Evolutionary conservation across 2,113 vertebrate species (phyloP).

Genomic region (Corynorhinus townsendii): DNA sequence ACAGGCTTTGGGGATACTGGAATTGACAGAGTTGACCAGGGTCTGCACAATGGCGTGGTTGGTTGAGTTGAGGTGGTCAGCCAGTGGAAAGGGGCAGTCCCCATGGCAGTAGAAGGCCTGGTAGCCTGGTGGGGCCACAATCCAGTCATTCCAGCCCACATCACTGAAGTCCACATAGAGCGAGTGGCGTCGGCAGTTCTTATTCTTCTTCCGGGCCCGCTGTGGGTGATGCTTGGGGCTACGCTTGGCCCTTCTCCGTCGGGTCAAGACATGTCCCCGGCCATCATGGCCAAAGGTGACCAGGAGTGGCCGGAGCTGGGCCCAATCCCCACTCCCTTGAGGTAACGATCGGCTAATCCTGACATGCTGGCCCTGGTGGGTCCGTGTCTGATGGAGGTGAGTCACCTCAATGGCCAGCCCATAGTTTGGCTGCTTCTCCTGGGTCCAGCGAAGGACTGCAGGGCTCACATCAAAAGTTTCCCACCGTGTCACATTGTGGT

Average conservation of each 20-base stretch:
- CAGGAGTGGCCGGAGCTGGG: constrained; percentile 94
- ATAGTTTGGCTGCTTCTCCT: constrained; percentile 91
- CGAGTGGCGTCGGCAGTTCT: constrained; percentile 94
- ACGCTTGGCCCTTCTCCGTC: constrained; percentile 86
- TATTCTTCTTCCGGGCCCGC: constrained; percentile 91
- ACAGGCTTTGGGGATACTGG: constrained; percentile 97
- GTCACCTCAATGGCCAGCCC: constrained; percentile 94
- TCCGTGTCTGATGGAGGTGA: constrained; percentile 85
- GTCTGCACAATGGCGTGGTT: constrained; percentile 99
- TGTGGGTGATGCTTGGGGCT: constrained; percentile 88
- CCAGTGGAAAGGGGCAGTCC: constrained; percentile 97
- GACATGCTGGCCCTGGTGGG: constrained; percentile 90
- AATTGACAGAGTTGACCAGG: constrained; percentile 98
- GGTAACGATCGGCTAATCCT: constrained; percentile 94
- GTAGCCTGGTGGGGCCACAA: constrained; percentile 97
- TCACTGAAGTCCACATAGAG: constrained; percentile 99
- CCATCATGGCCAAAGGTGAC: constrained; percentile 98
- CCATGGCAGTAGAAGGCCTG: constrained; percentile 99
- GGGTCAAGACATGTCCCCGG: constrained; percentile 90
- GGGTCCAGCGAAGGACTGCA: constrained; percentile 95
- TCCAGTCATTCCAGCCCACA: constrained; percentile 99
- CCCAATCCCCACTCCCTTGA: constrained; percentile 90
- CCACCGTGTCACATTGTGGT: constrained; percentile 92
- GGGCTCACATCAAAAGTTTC: constrained; percentile 98
- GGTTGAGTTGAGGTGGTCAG: constrained; percentile 98